Conservation (phyloP, 2,888 invertebrate genomes). For the Abrostola triplasia region DNA sequence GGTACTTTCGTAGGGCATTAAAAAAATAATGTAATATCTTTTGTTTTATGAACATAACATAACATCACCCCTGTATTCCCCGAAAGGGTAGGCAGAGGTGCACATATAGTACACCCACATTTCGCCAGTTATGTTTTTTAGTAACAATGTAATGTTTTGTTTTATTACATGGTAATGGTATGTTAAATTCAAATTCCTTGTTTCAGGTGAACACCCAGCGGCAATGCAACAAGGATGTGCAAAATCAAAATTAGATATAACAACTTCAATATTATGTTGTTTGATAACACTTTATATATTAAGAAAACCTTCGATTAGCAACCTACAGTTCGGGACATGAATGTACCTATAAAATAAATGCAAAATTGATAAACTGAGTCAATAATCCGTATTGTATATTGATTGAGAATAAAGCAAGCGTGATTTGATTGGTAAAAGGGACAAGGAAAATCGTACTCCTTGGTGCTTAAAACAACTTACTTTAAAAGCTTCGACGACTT, state of each 20-base stretch:
- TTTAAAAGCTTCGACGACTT: conserved; percentile 25
- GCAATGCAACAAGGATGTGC: conserved; percentile 86
- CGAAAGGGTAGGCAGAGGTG: no score
- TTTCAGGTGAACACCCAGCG: conserved; percentile 83
- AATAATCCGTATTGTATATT: conserved; percentile 37
- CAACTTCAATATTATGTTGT: conserved; percentile 70
- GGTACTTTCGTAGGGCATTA: no score
- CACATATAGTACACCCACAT: no score
- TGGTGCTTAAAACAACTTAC: conserved; percentile 35
- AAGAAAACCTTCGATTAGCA: conserved; percentile 61
- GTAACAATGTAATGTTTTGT: no score
- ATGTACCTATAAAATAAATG: conserved; percentile 19
- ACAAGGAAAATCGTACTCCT: conserved; percentile 25
- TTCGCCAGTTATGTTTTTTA: no score
- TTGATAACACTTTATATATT: conserved; percentile 66
- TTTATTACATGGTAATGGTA: no score
- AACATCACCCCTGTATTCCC: no score
- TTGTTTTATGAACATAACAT: no score
- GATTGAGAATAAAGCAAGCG: conserved; percentile 22
- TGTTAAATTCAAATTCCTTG: conserved; percentile 21
- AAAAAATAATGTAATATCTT: background rate
- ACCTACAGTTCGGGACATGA: conserved; percentile 75
- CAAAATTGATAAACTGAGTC: conserved; percentile 28
- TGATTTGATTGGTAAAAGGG: conserved; percentile 24
- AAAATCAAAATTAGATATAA: conserved; percentile 75